phyloP scores from a whole-genome alignment of 2,113 vertebrate genomes.

The Platichthys flesus region DNA sequence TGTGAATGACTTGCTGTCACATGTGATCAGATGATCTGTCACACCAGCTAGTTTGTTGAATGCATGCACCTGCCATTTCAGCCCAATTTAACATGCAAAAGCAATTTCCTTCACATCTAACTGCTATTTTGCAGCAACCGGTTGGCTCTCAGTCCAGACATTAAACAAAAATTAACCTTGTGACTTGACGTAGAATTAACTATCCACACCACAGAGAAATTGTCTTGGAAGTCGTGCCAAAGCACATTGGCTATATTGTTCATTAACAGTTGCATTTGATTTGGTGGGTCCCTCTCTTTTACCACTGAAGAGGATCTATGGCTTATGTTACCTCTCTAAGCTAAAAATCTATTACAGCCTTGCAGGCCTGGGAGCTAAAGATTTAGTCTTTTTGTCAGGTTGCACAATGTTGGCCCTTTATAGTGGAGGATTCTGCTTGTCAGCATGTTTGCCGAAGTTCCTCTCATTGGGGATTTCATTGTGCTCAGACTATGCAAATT shows the following conservation, averaged over 20 bases:
- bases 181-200: conserved; percentile 6
- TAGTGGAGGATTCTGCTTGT: conserved; percentile 70
- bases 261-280: conserved; percentile 55
- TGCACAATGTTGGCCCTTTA: conserved; percentile 69
- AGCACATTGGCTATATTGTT: conserved; percentile 40
- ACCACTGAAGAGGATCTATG: conserved; percentile 71
- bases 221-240: conserved; percentile 23
- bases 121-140: background rate
- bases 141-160: background rate
- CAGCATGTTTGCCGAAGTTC: conserved; percentile 80
- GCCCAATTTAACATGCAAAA: conserved; percentile 6
- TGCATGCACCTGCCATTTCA: conserved; percentile 7
- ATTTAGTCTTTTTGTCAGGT: conserved; percentile 80
- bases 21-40: background rate
- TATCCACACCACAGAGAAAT: background rate
- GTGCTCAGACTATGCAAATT: conserved; percentile 76
- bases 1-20: conserved; percentile 36
- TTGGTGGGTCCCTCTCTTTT: conserved; percentile 62
- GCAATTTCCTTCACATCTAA: background rate
- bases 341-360: conserved; percentile 77
- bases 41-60: background rate
- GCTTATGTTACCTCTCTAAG: conserved; percentile 73
- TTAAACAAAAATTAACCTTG: background rate
- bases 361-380: conserved; percentile 69
- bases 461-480: conserved; percentile 78